Base-by-base conservation (phyloP, 2,888 invertebrate species). In the Metalampra italica region DNA sequence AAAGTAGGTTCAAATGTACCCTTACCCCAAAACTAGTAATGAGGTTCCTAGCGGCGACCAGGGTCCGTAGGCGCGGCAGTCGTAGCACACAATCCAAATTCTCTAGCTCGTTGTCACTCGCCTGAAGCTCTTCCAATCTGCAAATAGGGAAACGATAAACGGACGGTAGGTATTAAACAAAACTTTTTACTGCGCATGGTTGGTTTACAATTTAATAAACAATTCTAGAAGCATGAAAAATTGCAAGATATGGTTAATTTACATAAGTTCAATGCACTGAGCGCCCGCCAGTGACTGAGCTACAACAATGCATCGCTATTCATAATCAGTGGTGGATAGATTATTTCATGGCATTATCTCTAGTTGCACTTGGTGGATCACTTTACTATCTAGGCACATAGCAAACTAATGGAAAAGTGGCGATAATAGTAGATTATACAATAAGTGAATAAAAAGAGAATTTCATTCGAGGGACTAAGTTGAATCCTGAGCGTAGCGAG, bases 61-160 rank as follows among this genome's bases (percentile, higher is more conserved):
- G 82, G 45, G 82, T 89, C 57, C 91, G 90, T 60, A 95, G 83
- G 53, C 91, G 89, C 52, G 90, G 91, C 59, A 94, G 82, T 54
- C 90, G 88, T 59, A 92, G 90, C 64, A 92, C 81, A 59, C 91
- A 87, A 55, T 91, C 87, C 61, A 95, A 68, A 43, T 92, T 91
- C 63, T 90, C 91, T 59, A 95, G 82, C 71, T 92, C 92, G 91
- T 95, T 95, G 77, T 93, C 92, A 82, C 93, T 94, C 62, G 94
- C 84, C 59, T 92, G 91, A 54, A 95, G 80, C 77, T 94, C 94
- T 72, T 92, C 92, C 71, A 95, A 84, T 73, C 95, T 95, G 86
- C 39, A 90, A 91, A 34, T 34, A 34, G 9, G 9, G 7, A 34
- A 34, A 34, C 3, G 11, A 34, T 11, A 7, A 11, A 34, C 11